Evolutionary conservation across 2,113 vertebrate species (phyloP).

Genomic region (Dipodomys ordii): DNA sequence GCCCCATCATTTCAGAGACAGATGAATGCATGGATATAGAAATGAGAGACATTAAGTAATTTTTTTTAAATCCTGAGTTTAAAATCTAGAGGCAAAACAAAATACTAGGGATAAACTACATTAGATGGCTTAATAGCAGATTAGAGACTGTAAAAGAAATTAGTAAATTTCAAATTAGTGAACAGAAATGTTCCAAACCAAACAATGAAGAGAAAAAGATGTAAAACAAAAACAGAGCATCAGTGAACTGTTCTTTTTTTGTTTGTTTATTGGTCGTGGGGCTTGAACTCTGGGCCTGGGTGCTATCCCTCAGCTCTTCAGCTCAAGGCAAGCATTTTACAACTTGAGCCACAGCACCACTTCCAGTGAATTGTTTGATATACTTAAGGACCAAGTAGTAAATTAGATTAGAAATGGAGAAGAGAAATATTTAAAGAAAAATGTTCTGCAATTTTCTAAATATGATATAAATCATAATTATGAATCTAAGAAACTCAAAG

Average conservation of each 20-base stretch:
- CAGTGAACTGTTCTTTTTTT: not conserved
- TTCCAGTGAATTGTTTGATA: not conserved
- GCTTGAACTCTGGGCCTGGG: too few species aligned
- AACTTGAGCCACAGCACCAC: too few species aligned
- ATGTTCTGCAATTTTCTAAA: not conserved
- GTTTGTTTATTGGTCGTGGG: too few species aligned
- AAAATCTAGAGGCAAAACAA: not conserved
- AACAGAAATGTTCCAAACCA: not conserved
- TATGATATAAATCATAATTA: not conserved
- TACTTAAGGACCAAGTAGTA: not conserved
- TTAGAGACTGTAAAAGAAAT: not conserved
- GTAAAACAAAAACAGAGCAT: not conserved
- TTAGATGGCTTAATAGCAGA: not conserved
- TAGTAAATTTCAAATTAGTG: not conserved
- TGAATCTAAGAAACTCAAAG: not conserved
- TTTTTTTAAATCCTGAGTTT: not conserved
- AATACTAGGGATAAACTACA: constrained; percentile 4
- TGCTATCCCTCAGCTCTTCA: too few species aligned
- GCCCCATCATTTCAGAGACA: not conserved
- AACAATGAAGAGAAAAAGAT: not conserved
- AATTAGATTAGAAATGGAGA: not conserved
- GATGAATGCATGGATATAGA: not conserved
- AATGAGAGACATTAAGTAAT: not conserved
- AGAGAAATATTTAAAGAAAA: not conserved
- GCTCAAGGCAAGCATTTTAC: too few species aligned